phyloP scores from a whole-genome alignment of 2,888 invertebrate genomes.

The Crematogaster levior region DNA sequence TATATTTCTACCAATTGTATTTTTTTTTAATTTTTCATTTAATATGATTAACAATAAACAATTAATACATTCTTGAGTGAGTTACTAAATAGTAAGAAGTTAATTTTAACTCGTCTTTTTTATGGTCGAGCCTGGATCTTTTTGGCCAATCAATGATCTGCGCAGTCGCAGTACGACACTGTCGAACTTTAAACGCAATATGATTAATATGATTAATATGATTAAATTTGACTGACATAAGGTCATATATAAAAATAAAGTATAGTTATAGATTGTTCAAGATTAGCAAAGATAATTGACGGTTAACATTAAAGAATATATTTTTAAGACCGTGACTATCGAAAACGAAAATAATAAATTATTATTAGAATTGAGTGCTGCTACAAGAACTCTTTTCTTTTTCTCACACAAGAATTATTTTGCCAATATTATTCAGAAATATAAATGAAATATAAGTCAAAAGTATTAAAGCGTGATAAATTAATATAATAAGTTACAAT shows the following conservation, averaged over 20 bases:
- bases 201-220: too few species aligned
- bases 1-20: neutral
- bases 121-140: too few species aligned
- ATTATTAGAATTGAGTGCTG: neutral
- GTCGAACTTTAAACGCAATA: too few species aligned
- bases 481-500: neutral
- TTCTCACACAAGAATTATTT: neutral
- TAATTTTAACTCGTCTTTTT: too few species aligned
- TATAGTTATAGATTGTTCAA: neutral
- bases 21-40: neutral
- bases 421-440: neutral
- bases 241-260: neutral
- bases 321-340: neutral
- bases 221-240: neutral
- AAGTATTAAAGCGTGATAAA: neutral
- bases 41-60: too few species aligned
- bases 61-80: too few species aligned
- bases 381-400: neutral
- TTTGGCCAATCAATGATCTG: too few species aligned
- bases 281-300: neutral
- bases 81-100: too few species aligned
- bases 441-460: neutral
- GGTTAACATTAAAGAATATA: neutral
- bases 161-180: too few species aligned
- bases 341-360: neutral